phyloP scores from a whole-genome alignment of 2,797 vertebrate species.

The Anguilla pacifica region DNA sequence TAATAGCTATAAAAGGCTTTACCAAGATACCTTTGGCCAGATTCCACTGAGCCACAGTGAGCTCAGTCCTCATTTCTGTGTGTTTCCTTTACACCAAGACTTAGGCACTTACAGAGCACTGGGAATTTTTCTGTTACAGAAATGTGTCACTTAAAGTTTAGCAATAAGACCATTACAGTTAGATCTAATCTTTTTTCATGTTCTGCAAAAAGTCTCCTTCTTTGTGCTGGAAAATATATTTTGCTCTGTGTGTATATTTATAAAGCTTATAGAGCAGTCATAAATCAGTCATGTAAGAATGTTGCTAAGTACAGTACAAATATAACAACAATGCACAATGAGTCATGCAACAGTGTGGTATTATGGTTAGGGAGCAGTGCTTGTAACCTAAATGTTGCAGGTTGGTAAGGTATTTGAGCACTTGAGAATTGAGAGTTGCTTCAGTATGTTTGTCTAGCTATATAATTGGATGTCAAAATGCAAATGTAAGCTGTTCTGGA shows the following conservation, averaged over 20 bases:
- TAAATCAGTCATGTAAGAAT: not conserved
- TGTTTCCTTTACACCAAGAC: not conserved
- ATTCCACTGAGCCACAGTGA: not conserved
- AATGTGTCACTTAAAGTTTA: not conserved
- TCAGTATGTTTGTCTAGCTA: too few species aligned
- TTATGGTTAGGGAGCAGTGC: too few species aligned
- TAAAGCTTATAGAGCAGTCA: not conserved
- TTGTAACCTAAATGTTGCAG: too few species aligned
- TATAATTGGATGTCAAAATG: too few species aligned
- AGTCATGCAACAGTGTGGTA: too few species aligned
- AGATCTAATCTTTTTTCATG: not conserved
- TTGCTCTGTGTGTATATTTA: not conserved
- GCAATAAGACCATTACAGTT: not conserved
- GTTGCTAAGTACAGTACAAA: not conserved
- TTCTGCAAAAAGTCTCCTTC: not conserved
- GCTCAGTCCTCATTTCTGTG: not conserved
- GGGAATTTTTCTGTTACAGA: not conserved
- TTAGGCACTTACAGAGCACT: not conserved
- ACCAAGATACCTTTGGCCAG: not conserved
- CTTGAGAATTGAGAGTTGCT: too few species aligned
- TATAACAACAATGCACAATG: too few species aligned
- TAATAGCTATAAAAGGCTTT: not conserved
- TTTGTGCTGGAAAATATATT: not conserved
- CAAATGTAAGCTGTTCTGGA: too few species aligned
- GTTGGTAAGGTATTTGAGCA: too few species aligned